Evolutionary conservation across 1,140 invertebrate species (phyloP).

Genomic region (Conopomorpha cramerella): DNA sequence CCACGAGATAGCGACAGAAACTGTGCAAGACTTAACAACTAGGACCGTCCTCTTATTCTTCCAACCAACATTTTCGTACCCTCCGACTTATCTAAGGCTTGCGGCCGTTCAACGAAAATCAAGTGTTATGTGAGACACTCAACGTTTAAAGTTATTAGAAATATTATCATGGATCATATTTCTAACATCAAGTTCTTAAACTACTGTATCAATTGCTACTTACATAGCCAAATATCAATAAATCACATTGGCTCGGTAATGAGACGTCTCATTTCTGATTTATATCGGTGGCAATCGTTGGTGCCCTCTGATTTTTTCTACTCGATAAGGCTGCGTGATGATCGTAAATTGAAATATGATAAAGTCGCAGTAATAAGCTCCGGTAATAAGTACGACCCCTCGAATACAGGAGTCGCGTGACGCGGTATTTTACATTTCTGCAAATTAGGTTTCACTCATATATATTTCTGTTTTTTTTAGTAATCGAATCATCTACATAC

Average conservation of each 20-base stretch:
- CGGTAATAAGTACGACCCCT: slow-evolving; percentile 42
- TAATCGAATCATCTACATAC: no score
- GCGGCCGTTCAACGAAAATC: slow-evolving; percentile 39
- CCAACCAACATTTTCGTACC: slow-evolving; percentile 44
- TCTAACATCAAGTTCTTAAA: no score
- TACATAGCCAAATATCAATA: slow-evolving; percentile 12
- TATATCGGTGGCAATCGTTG: slow-evolving; percentile 27
- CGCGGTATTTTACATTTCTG: no score
- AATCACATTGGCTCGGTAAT: slow-evolving; percentile 34
- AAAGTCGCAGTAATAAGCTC: slow-evolving; percentile 49
- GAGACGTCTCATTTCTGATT: slow-evolving; percentile 51
- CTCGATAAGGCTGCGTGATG: slow-evolving; percentile 50
- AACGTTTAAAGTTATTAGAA: slow-evolving; percentile 25
- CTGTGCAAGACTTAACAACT: slow-evolving; percentile 60
- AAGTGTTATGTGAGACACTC: slow-evolving; percentile 31
- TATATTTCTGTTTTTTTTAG: no score
- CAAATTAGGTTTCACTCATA: no score
- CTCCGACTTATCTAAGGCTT: slow-evolving; percentile 53
- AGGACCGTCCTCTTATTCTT: slow-evolving; percentile 55
- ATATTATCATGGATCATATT: no score
- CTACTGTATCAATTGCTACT: no score
- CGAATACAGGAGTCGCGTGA: no score
- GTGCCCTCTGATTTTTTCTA: slow-evolving; percentile 49
- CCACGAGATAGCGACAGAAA: slow-evolving; percentile 57
- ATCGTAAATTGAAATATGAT: slow-evolving; percentile 61